phyloP scores from a whole-genome alignment of 2,888 invertebrate species.

The Eurois occulta region DNA sequence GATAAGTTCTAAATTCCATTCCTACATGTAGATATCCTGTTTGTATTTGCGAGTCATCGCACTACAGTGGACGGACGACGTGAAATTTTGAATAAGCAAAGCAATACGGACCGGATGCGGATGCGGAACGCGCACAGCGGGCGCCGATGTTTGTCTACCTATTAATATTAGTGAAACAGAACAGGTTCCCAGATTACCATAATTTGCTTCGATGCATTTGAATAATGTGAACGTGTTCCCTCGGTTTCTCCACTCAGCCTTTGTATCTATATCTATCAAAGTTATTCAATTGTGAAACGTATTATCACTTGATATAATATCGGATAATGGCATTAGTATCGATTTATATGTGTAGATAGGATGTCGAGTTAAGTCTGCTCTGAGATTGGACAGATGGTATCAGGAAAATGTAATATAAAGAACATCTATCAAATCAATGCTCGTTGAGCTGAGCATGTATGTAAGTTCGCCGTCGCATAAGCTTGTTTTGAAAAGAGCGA shows the following conservation, averaged over 20 bases:
- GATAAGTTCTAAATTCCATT: conserved; percentile 11
- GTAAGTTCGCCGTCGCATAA: not conserved
- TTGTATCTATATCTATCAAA: conserved; percentile 83
- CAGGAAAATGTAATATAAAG: conserved; percentile 6
- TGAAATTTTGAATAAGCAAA: conserved; percentile 73
- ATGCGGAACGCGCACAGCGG: conserved; percentile 65
- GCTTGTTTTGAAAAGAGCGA: conserved; percentile 3
- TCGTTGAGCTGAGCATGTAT: conserved; percentile 1
- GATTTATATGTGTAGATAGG: conserved; percentile 57
- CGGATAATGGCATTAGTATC: conserved; percentile 69
- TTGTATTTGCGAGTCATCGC: conserved; percentile 43
- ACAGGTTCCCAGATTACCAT: conserved; percentile 90
- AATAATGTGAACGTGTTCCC: conserved; percentile 89
- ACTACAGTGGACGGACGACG: conserved; percentile 59
- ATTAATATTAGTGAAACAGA: conserved; percentile 90
- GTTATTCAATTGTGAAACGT: conserved; percentile 84
- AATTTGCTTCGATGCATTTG: conserved; percentile 90
- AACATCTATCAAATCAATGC: conserved; percentile 13
- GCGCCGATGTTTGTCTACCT: conserved; percentile 83
- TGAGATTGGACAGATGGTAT: conserved; percentile 21
- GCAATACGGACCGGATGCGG: conserved; percentile 65
- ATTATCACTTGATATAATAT: conserved; percentile 77
- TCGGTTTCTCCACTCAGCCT: conserved; percentile 76
- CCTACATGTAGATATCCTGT: conserved; percentile 19
- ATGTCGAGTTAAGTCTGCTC: conserved; percentile 50